Evolutionary conservation across 2,113 vertebrate genomes (phyloP).

Genomic region (Periophthalmodon schlosseri): DNA sequence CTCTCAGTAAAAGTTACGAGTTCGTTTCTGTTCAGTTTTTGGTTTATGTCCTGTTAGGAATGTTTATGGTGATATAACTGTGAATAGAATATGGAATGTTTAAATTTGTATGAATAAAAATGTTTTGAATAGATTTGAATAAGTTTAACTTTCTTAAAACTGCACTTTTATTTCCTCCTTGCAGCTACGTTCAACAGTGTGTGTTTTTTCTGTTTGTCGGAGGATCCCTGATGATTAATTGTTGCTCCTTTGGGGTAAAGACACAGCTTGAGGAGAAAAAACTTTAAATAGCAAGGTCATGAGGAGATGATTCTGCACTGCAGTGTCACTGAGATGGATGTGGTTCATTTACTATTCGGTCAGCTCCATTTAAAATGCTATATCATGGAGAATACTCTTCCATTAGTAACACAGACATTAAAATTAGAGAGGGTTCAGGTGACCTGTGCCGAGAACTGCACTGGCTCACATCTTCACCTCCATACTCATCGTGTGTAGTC

Average conservation of each 20-base stretch:
- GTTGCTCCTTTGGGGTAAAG: conserved; percentile 41
- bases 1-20: too few relatives aligned
- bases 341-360: conserved; percentile 75
- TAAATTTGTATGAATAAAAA: too few relatives aligned
- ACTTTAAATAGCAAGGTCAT: conserved; percentile 74
- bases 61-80: too few relatives aligned
- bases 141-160: neutral
- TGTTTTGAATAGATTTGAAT: too few relatives aligned
- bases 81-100: too few relatives aligned
- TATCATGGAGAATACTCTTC: conserved; percentile 67
- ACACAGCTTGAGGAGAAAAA: conserved; percentile 51
- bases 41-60: too few relatives aligned
- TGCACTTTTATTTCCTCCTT: neutral
- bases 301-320: conserved; percentile 65
- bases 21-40: too few relatives aligned
- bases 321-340: conserved; percentile 77
- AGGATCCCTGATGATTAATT: conserved; percentile 43
- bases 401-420: conserved; percentile 69
- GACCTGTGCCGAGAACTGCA: conserved; percentile 50
- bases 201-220: conserved; percentile 21
- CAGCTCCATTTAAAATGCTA: conserved; percentile 75
- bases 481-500: conserved; percentile 27
- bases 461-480: conserved; percentile 36
- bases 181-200: conserved; percentile 10
- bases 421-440: conserved; percentile 62